Percentiles rank a stretch among this genome's conserved stretches.
Evolutionary conservation across 2,888 invertebrate genomes (phyloP).

Genomic region (Xestobium rufovillosum): DNA sequence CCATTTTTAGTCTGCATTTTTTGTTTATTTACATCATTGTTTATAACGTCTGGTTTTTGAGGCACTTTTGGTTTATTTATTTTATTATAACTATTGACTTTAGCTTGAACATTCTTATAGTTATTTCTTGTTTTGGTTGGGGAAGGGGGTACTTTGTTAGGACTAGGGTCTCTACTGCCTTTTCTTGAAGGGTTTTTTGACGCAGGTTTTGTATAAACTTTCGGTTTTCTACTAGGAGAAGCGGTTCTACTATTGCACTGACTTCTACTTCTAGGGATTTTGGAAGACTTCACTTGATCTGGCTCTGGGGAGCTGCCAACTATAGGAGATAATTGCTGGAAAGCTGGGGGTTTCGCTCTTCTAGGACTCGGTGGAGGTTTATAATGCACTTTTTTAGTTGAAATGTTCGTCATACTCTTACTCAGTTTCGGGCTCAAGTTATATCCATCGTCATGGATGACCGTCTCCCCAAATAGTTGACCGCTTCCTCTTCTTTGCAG

Average conservation of each 20-base stretch:
- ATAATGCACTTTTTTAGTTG: constrained; percentile 22
- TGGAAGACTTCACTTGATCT: constrained; percentile 39
- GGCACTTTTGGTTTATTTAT: constrained; percentile 41
- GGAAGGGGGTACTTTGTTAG: constrained; percentile 30
- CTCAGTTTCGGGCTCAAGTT: constrained; percentile 33
- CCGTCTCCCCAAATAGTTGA: constrained; percentile 33
- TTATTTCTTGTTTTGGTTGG: constrained; percentile 32
- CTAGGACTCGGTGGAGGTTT: constrained; percentile 32
- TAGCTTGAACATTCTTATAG: constrained; percentile 39
- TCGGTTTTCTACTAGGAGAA: constrained; percentile 29
- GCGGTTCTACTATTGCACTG: constrained; percentile 33
- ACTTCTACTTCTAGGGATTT: constrained; percentile 27
- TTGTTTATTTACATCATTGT: neutral
- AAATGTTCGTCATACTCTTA: constrained; percentile 36
- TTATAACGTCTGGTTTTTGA: constrained; percentile 31
- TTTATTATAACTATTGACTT: constrained; percentile 39
- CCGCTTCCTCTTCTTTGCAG: constrained; percentile 28
- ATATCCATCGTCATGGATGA: constrained; percentile 24
- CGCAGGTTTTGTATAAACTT: constrained; percentile 20
- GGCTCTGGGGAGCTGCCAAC: constrained; percentile 39
- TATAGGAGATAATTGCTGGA: constrained; percentile 38
- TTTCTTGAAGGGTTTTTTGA: constrained; percentile 24
- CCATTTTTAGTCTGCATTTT: neutral
- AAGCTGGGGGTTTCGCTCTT: constrained; percentile 27
- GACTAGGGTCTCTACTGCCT: constrained; percentile 35